Conservation (phyloP, 2,888 invertebrate genomes). For the Acanthacorydalis orientalis region DNA sequence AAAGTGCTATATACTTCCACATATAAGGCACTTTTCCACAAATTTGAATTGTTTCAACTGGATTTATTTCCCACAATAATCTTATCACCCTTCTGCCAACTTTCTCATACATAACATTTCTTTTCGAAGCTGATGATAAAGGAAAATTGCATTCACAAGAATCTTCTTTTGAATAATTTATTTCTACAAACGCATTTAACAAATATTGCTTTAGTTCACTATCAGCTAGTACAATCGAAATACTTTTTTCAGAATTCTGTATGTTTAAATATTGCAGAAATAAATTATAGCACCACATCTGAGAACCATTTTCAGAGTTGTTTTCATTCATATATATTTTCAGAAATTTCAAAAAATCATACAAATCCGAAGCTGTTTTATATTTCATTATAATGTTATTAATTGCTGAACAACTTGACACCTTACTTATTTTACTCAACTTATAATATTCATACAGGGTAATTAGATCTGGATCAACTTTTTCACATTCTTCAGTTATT, state of each 20-base stretch:
- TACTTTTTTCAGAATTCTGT: slow-evolving; percentile 7
- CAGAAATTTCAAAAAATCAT: slow-evolving; percentile 16
- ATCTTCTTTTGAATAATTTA: slow-evolving; percentile 29
- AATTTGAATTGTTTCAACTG: slow-evolving; percentile 30
- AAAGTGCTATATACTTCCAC: slow-evolving; percentile 38
- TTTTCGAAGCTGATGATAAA: slow-evolving; percentile 30
- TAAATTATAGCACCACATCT: slow-evolving; percentile 21
- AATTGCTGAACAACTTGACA: slow-evolving; percentile 19
- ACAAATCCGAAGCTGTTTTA: slow-evolving; percentile 13
- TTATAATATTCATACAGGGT: slow-evolving; percentile 20
- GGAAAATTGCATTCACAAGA: slow-evolving; percentile 44
- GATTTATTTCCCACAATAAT: slow-evolving; percentile 28
- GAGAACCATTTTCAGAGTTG: slow-evolving; percentile 13
- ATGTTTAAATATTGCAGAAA: slow-evolving; percentile 18
- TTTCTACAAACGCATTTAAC: slow-evolving; percentile 37
- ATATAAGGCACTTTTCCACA: slow-evolving; percentile 43
- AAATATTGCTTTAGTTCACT: slow-evolving; percentile 33
- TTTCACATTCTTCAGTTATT: no score
- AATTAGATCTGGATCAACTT: slow-evolving; percentile 6
- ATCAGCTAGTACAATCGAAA: slow-evolving; percentile 19
- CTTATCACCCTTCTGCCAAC: slow-evolving; percentile 39
- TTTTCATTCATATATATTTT: slow-evolving; percentile 13
- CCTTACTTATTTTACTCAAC: slow-evolving; percentile 21
- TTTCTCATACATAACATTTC: slow-evolving; percentile 31
- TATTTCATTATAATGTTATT: slow-evolving; percentile 14